These are phyloP conservation scores for Tauraco erythrolophus DNA, from an alignment of 2,113 vertebrate species.

Conservation along the genomic window DNA sequence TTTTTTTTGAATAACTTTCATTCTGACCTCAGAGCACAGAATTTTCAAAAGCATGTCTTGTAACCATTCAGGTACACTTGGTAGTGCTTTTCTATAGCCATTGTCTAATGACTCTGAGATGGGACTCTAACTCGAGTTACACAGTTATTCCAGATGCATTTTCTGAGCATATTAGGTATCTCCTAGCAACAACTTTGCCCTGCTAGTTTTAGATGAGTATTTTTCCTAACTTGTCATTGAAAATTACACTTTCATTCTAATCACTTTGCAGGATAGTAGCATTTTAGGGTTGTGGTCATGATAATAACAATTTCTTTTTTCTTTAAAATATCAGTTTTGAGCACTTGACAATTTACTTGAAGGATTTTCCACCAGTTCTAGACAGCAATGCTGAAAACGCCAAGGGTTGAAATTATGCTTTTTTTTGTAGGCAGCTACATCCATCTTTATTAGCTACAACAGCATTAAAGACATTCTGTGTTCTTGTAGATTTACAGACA, in stretches of 20 bases:
- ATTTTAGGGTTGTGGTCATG: neutral
- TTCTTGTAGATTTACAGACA: neutral
- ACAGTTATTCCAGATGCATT: neutral
- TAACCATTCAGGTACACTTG: neutral
- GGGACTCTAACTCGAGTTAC: neutral
- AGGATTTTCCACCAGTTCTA: neutral
- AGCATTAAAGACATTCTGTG: neutral
- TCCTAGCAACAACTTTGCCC: neutral
- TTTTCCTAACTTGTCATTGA: neutral
- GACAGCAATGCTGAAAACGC: neutral
- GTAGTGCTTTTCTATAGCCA: neutral
- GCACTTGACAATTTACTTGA: neutral
- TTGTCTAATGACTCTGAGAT: neutral
- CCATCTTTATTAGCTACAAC: neutral
- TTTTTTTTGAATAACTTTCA: neutral
- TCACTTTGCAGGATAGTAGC: neutral
- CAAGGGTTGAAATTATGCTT: neutral
- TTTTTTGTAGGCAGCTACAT: neutral
- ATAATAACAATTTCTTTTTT: neutral
- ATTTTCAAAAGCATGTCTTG: neutral
- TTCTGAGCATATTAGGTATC: neutral
- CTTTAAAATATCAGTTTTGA: neutral
- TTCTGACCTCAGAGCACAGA: neutral
- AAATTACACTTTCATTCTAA: neutral
- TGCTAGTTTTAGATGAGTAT: neutral